phyloP scores from a whole-genome alignment of 2,797 vertebrate species.

The Syngnathus rostellatus region DNA sequence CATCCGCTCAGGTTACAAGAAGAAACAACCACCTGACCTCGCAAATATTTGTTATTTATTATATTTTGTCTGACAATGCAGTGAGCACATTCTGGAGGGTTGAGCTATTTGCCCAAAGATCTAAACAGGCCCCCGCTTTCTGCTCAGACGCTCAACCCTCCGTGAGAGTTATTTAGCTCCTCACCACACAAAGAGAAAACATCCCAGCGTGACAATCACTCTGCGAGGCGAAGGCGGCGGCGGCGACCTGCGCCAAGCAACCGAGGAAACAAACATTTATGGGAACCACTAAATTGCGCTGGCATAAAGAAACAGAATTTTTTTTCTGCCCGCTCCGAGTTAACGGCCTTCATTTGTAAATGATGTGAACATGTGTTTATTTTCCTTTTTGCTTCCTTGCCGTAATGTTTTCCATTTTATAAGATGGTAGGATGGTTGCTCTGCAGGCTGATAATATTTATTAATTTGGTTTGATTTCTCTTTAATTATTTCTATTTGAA shows the following conservation, averaged over 20 bases:
- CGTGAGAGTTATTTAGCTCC: conserved; percentile 39
- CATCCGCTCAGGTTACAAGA: conserved; percentile 26
- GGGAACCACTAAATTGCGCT: conserved; percentile 29
- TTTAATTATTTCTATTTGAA: too few species aligned
- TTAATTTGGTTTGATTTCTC: too few species aligned
- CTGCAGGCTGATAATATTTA: neutral
- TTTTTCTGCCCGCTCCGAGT: conserved; percentile 5
- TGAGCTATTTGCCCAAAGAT: neutral
- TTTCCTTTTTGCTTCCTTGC: conserved; percentile 7
- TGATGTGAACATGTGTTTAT: conserved; percentile 6
- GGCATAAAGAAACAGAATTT: conserved; percentile 16
- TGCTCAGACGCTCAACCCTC: conserved; percentile 17
- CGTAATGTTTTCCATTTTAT: conserved; percentile 15
- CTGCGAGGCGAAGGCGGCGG: conserved; percentile 10
- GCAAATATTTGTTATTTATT: conserved; percentile 2
- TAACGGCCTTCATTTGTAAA: conserved; percentile 21
- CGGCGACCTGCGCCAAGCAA: conserved; percentile 34
- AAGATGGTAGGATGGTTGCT: neutral
- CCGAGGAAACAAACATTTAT: conserved; percentile 30
- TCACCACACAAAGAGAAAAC: conserved; percentile 42
- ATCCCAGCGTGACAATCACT: conserved; percentile 44
- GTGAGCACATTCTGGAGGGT: neutral
- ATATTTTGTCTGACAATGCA: neutral
- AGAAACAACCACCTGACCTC: conserved; percentile 14
- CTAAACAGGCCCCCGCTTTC: conserved; percentile 29